Evolutionary conservation across 2,797 vertebrate genomes (phyloP).

Genomic region (Chiroxiphia lanceolata): DNA sequence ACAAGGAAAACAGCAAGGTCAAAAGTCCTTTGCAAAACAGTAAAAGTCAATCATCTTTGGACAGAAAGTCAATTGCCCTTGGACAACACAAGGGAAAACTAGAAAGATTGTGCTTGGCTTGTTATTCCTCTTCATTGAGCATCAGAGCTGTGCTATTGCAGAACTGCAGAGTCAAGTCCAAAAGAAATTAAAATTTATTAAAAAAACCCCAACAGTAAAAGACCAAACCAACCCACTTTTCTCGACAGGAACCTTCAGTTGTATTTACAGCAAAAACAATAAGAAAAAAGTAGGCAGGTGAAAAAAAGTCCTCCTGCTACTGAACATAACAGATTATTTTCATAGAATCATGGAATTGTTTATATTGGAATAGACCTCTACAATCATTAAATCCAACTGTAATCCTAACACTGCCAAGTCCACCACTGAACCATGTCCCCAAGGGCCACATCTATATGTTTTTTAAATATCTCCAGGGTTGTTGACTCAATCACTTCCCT

Average conservation of each 20-base stretch:
- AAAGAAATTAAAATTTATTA: constrained; percentile 1
- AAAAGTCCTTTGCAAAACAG: constrained; percentile 9
- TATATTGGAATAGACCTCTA: neutral
- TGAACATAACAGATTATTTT: neutral
- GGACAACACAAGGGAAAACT: constrained; percentile 30
- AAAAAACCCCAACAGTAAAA: fast-evolving
- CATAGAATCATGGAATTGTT: neutral
- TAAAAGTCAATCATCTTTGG: constrained; percentile 47
- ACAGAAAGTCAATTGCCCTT: constrained; percentile 17
- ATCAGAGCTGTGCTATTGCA: neutral
- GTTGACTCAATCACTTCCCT: neutral
- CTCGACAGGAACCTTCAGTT: neutral
- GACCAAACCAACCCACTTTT: neutral
- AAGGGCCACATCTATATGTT: neutral
- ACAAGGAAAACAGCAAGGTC: neutral
- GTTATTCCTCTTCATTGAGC: constrained; percentile 17
- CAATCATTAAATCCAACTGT: neutral
- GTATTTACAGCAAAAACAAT: neutral
- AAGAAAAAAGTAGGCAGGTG: neutral
- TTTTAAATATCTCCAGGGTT: neutral
- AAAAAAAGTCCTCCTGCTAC: neutral
- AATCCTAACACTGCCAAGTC: neutral
- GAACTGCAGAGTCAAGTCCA: neutral
- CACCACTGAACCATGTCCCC: neutral
- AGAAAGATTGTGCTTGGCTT: constrained; percentile 8